These are phyloP conservation scores for Halocaridina rubra DNA, from an alignment of 2,888 invertebrate species.

Conservation along the genomic window DNA sequence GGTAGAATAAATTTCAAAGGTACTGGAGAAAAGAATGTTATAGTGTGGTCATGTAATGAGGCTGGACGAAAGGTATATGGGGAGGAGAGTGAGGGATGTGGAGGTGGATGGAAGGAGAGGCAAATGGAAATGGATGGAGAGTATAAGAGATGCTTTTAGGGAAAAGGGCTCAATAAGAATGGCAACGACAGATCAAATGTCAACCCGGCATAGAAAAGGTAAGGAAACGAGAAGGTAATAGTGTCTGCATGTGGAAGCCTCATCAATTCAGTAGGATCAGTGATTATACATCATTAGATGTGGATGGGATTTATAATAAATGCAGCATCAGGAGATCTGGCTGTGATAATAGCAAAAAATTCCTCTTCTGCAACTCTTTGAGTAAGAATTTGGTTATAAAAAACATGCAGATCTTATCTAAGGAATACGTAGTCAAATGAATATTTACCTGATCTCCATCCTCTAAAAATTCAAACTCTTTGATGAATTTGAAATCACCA, in stretches of 20 bases:
- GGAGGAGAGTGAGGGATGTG: neutral
- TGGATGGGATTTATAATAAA: too few species aligned
- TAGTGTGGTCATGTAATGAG: too few species aligned
- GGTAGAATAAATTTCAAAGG: too few species aligned
- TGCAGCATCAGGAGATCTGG: too few species aligned
- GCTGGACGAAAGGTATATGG: neutral
- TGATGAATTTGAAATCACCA: conserved; percentile 56
- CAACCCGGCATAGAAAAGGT: too few species aligned
- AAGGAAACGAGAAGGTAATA: neutral
- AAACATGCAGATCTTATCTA: neutral
- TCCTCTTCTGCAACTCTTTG: too few species aligned
- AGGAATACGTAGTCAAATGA: neutral
- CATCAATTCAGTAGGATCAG: neutral
- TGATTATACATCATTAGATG: neutral
- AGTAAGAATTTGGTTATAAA: neutral
- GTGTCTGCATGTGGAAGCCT: neutral
- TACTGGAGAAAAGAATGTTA: too few species aligned
- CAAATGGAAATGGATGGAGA: neutral
- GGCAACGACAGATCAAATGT: too few species aligned
- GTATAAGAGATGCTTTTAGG: neutral
- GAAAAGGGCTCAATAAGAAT: neutral
- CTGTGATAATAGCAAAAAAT: too few species aligned
- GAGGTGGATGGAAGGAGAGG: neutral
- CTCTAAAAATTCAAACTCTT: conserved; percentile 28
- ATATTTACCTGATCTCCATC: conserved; percentile 37